Base-by-base conservation (phyloP, 2,888 invertebrate species). In the Polymixis lichenea region DNA sequence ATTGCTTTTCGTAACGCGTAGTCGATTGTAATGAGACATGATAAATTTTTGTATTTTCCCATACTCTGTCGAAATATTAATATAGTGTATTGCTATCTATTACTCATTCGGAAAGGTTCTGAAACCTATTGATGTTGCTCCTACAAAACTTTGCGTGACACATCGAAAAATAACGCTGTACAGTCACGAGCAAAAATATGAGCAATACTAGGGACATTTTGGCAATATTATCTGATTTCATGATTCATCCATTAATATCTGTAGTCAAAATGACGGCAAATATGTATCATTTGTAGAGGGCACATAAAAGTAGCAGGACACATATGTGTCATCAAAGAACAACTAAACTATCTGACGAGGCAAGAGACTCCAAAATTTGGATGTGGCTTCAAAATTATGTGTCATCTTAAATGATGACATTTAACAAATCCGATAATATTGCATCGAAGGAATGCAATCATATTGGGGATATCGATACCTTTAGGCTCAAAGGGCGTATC, bases 1-100 rank as follows among this genome's bases (percentile, higher is more conserved):
- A 73, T 51, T 62, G 60, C 32, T 28, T 72, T 43, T 61, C 15
- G 46, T 78, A 51, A 43, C 11, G 38, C 25, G 60, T 67, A 56
- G 66, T 32, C 43, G 15, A 80, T 80, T 67, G 25, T 56, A 56
- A 38, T 32, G 43, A 72, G 65, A 80, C 38, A 72, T 60, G 53
- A 80, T 25, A 73, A 9, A 56, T 80, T 49, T 38, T 55, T 51
- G 17, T 73, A 73, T 32, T 46, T 49, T 53, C 58, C 28, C 13
- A 65, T 38, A 53, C 5, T 22, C 38, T n/a, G n/a, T 43, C 75
- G 9, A 32, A 68, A 51, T 51, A 51, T 64, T 28, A 51, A 17
- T n/a, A 17, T 58, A 8, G 1, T 49, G 1, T 38, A 73, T 53
- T 38, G 17, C 25, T 53, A 22, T 38, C 58, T 9, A 60, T 55